Conservation (phyloP, 2,797 vertebrate genomes). For the Myotis daubentonii region DNA sequence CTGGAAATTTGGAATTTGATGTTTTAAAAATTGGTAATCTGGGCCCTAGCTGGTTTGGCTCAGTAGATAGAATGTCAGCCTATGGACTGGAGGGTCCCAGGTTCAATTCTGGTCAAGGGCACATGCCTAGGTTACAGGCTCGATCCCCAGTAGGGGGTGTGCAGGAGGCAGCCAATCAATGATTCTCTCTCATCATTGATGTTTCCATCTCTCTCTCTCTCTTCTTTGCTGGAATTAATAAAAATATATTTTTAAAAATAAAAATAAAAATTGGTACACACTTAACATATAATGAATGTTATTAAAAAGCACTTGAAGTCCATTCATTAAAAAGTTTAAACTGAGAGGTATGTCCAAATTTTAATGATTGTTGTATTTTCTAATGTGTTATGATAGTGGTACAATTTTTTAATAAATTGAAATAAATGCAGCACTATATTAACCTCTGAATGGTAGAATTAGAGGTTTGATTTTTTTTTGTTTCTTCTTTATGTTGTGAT, state of each 20-base stretch:
- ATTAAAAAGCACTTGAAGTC: constrained; percentile 27
- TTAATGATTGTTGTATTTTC: constrained; percentile 43
- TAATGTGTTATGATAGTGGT: constrained; percentile 23
- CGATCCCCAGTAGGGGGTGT: too few relatives aligned
- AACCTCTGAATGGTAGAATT: background rate
- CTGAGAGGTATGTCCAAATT: background rate
- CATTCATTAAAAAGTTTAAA: constrained; percentile 48
- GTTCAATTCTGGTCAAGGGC: too few relatives aligned
- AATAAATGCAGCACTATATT: background rate
- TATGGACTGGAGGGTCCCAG: too few relatives aligned
- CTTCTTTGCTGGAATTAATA: too few relatives aligned
- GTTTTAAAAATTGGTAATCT: constrained; percentile 35
- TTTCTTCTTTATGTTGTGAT: background rate
- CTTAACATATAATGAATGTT: constrained; percentile 9
- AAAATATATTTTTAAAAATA: too few relatives aligned
- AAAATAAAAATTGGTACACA: constrained; percentile 14
- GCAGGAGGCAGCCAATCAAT: too few relatives aligned
- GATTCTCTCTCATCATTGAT: too few relatives aligned
- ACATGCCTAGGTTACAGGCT: too few relatives aligned
- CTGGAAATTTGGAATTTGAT: background rate
- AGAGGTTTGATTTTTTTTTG: background rate
- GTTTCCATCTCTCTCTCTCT: too few relatives aligned
- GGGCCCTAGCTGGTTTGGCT: too few relatives aligned
- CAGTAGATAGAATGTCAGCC: too few relatives aligned
- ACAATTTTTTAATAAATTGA: background rate